Conservation (phyloP, 1,140 invertebrate genomes). For the Aphis craccivora region DNA sequence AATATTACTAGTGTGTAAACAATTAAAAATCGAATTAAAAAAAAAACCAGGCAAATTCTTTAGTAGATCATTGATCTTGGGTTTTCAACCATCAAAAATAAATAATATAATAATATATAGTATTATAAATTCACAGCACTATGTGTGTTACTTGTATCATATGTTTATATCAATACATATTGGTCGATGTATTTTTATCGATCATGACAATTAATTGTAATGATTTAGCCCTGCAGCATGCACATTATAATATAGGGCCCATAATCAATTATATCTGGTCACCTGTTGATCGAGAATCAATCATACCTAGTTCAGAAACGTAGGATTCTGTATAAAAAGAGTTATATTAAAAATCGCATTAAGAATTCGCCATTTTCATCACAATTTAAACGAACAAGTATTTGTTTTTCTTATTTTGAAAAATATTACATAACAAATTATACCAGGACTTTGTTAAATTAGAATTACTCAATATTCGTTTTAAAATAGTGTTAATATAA, state of each 20-base stretch:
- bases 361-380: not conserved
- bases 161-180: too few species aligned
- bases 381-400: not conserved
- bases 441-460: not conserved
- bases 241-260: too few species aligned
- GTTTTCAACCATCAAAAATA: not conserved
- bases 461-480: too few species aligned
- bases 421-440: not conserved
- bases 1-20: too few species aligned
- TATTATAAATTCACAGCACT: too few species aligned
- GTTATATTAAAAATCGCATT: not conserved
- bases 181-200: too few species aligned
- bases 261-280: too few species aligned
- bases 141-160: not conserved
- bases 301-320: not conserved
- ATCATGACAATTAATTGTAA: too few species aligned
- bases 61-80: not conserved
- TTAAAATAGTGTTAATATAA: not conserved
- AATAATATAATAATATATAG: not conserved
- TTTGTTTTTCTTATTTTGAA: not conserved
- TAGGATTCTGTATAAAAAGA: not conserved
- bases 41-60: not conserved
- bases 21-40: too few species aligned
- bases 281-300: not conserved
- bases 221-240: too few species aligned